Conservation (phyloP, 2,113 vertebrate genomes). For the Neomonachus schauinslandi region DNA sequence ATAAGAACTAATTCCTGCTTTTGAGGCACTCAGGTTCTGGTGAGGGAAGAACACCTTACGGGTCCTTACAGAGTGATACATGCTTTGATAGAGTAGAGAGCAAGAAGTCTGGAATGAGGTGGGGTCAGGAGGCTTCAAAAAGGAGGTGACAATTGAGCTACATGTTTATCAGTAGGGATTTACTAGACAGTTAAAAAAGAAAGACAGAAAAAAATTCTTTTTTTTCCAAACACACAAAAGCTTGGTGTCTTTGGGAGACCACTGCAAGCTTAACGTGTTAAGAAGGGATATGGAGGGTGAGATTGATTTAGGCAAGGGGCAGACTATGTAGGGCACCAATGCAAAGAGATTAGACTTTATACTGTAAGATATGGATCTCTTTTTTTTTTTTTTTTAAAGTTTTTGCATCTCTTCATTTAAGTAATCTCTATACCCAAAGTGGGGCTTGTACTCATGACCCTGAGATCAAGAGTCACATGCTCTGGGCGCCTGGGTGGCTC, state of each 20-base stretch:
- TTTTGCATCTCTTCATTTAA: neutral
- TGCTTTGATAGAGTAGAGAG: neutral
- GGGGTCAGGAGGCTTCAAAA: neutral
- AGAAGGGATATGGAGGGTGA: neutral
- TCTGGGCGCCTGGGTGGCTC: neutral
- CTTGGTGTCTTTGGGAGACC: neutral
- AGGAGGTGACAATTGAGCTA: neutral
- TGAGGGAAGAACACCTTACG: neutral
- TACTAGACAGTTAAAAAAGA: neutral
- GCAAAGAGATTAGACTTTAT: neutral
- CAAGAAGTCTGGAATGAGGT: neutral
- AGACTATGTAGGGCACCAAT: neutral
- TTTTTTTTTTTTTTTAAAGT: neutral
- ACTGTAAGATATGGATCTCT: neutral
- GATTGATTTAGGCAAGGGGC: neutral
- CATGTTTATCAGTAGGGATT: neutral
- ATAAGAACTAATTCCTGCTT: neutral
- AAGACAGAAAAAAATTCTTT: neutral
- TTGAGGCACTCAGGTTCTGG: neutral
- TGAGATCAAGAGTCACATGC: neutral
- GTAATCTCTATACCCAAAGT: neutral
- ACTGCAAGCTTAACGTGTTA: neutral
- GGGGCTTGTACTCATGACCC: neutral
- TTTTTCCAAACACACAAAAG: neutral
- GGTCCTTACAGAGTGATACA: neutral